Evolutionary conservation across 37 sponge, comb jelly and placozoan species (phyloP).

Genomic region (Geodia barretti): DNA sequence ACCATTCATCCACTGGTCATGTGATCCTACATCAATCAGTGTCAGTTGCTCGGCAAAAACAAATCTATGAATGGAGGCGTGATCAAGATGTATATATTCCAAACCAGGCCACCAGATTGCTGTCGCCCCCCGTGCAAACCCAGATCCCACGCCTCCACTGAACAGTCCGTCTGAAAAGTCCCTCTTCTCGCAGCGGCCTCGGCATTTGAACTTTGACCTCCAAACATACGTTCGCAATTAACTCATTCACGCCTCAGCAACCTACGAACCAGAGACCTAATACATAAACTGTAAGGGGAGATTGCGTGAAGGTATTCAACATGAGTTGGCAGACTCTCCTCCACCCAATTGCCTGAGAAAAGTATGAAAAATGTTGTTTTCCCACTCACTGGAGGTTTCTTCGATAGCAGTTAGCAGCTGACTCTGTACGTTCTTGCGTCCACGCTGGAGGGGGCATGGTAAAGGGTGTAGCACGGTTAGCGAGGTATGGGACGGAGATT

Average conservation of each 20-base stretch:
- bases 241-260: background rate
- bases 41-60: constrained; percentile 45
- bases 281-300: background rate
- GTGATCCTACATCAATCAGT: constrained; percentile 48
- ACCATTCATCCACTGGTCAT: constrained; percentile 50
- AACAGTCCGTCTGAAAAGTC: background rate
- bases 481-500: background rate
- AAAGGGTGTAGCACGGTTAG: background rate
- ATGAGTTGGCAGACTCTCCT: too few relatives aligned
- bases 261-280: background rate
- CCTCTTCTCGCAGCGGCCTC: background rate
- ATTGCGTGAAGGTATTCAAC: background rate
- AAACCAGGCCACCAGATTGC: background rate
- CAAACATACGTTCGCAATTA: background rate
- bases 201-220: background rate
- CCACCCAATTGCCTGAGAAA: too few relatives aligned
- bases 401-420: background rate
- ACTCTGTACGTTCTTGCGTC: background rate
- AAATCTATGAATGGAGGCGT: background rate
- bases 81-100: background rate
- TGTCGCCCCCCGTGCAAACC: background rate
- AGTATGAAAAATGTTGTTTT: too few relatives aligned
- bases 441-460: background rate
- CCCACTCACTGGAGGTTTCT: background rate
- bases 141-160: too few relatives aligned